Percentiles rank a stretch among this genome's conserved stretches.
Evolutionary conservation across 1,140 invertebrate species (phyloP).

Genomic region (Zaprionus vittiger): DNA sequence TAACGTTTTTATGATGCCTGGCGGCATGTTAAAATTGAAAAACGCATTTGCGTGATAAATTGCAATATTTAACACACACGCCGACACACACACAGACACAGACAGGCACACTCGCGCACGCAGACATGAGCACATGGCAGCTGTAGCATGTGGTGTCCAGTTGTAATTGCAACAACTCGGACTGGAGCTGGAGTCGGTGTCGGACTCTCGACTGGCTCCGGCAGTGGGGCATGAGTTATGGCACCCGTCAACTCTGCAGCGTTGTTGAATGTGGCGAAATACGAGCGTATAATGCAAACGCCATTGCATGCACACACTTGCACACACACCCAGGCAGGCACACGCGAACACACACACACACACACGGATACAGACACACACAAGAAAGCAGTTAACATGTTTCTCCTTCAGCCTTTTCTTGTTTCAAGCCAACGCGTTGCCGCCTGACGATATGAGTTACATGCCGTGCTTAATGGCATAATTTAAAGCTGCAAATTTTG

Average conservation of each 20-base stretch:
- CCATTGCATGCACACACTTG: slow-evolving; percentile 72
- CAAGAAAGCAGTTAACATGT: slow-evolving; percentile 80
- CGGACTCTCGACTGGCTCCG: slow-evolving; percentile 39
- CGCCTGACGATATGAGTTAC: slow-evolving; percentile 83
- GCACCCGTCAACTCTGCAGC: slow-evolving; percentile 78
- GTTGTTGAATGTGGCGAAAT: slow-evolving; percentile 83
- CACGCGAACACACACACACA: slow-evolving; percentile 24
- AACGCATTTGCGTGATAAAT: slow-evolving; percentile 85
- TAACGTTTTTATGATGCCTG: slow-evolving; percentile 84
- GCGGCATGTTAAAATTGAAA: slow-evolving; percentile 84
- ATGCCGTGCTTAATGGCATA: slow-evolving; percentile 84
- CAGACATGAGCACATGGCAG: slow-evolving; percentile 63
- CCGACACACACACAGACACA: slow-evolving; percentile 23
- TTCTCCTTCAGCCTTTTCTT: slow-evolving; percentile 79
- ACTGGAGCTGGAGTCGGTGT: slow-evolving; percentile 39
- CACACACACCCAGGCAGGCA: slow-evolving; percentile 26
- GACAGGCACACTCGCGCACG: slow-evolving; percentile 9
- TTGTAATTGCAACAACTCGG: slow-evolving; percentile 81
- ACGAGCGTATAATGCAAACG: slow-evolving; percentile 82
- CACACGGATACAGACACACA: slow-evolving; percentile 29
- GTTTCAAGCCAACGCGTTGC: slow-evolving; percentile 77
- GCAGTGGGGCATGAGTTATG: slow-evolving; percentile 77
- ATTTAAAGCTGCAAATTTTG: slow-evolving; percentile 85
- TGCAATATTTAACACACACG: slow-evolving; percentile 84
- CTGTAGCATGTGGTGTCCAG: slow-evolving; percentile 81